Conservation (phyloP, 2,888 invertebrate species). For the Epirrhoe tristata region DNA sequence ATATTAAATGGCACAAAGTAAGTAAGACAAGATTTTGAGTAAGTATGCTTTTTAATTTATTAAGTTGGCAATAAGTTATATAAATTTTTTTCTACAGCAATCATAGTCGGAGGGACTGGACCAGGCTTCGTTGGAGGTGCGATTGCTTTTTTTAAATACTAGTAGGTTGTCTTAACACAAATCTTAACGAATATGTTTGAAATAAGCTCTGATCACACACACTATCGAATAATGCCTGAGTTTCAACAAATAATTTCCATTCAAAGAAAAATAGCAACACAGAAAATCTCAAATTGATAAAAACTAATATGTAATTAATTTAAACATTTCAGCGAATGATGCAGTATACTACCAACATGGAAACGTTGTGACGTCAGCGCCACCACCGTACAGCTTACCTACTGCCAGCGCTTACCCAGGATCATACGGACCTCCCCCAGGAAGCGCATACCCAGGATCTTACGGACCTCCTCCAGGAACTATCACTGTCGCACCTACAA, state of each 20-base stretch:
- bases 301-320: neutral
- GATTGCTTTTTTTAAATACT: neutral
- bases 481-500: neutral
- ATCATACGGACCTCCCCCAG: neutral
- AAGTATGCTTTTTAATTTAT: too few relatives aligned
- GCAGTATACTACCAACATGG: neutral
- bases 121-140: slow-evolving; percentile 1
- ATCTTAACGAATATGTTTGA: too few relatives aligned
- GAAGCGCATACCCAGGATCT: neutral
- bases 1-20: slow-evolving; percentile 1
- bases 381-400: slow-evolving; percentile 6
- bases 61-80: neutral
- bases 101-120: neutral
- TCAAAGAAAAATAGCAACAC: too few relatives aligned
- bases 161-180: neutral
- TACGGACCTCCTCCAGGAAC: neutral
- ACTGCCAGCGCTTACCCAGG: neutral
- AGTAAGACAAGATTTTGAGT: neutral
- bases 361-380: neutral
- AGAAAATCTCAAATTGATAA: neutral
- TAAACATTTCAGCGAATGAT: slow-evolving; percentile 5
- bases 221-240: too few relatives aligned
- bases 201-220: too few relatives aligned
- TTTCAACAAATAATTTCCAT: too few relatives aligned
- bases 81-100: neutral